Percentiles rank a stretch among this genome's conserved stretches.
These are phyloP conservation scores for Patella ulyssiponensis DNA, from an alignment of 2,888 invertebrate genomes.

Conservation along the genomic window DNA sequence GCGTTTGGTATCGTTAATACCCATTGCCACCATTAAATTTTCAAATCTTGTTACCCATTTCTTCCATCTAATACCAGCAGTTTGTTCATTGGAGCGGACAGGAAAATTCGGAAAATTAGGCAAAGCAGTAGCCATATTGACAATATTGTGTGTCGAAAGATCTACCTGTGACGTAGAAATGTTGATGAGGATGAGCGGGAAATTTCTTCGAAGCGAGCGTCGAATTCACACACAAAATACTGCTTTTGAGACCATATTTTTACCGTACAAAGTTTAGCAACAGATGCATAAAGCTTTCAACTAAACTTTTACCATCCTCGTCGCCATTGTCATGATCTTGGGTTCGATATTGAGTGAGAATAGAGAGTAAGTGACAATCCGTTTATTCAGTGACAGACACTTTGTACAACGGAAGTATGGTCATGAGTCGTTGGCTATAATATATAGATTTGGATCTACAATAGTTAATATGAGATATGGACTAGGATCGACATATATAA, in stretches of 20 bases:
- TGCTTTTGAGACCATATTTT: background rate
- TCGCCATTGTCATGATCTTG: background rate
- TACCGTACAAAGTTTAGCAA: too few species aligned
- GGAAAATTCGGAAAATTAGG: slow-evolving; percentile 23
- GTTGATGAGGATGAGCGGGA: too few species aligned
- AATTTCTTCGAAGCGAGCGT: background rate
- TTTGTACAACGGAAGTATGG: too few species aligned
- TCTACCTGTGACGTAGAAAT: background rate
- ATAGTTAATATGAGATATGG: too few species aligned
- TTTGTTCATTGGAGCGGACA: slow-evolving; percentile 16
- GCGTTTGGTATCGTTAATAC: slow-evolving; percentile 21
- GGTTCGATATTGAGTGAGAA: too few species aligned
- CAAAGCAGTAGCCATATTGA: slow-evolving; percentile 2
- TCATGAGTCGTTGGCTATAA: too few species aligned
- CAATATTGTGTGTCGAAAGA: background rate
- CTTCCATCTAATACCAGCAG: slow-evolving; percentile 26
- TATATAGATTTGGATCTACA: too few species aligned
- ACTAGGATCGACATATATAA: too few species aligned
- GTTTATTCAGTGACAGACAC: too few species aligned
- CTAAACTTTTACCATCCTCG: background rate
- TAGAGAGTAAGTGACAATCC: too few species aligned
- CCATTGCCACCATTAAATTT: slow-evolving; percentile 22
- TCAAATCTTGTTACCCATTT: slow-evolving; percentile 27
- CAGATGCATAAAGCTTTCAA: background rate
- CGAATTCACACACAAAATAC: background rate